These are phyloP conservation scores for Leucophenga maculata DNA, from an alignment of 2,888 invertebrate species.

Conservation along the genomic window DNA sequence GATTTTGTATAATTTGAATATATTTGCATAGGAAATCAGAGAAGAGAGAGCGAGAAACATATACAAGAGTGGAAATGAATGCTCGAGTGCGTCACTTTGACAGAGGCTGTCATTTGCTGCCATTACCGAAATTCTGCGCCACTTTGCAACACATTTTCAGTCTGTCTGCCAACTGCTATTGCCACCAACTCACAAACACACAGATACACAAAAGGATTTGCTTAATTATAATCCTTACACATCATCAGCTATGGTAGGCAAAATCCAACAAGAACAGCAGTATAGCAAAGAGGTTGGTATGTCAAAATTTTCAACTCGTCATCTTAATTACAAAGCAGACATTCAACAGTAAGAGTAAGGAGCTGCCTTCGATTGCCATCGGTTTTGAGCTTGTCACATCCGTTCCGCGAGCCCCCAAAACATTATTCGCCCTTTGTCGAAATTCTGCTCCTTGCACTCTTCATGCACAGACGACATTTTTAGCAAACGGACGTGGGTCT, in stretches of 20 bases:
- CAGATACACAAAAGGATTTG: constrained; percentile 7
- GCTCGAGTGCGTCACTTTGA: constrained; percentile 43
- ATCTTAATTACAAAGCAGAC: constrained; percentile 7
- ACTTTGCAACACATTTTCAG: neutral
- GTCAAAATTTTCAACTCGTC: constrained; percentile 18
- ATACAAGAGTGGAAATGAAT: neutral
- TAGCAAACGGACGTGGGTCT: constrained; percentile 47
- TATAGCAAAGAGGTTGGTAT: neutral
- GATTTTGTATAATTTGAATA: constrained; percentile 63
- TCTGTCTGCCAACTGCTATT: neutral
- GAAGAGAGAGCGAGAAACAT: too few species aligned
- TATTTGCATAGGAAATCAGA: constrained; percentile 28
- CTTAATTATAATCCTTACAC: constrained; percentile 23
- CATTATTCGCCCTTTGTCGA: constrained; percentile 53
- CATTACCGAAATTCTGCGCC: constrained; percentile 29
- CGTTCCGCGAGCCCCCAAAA: neutral
- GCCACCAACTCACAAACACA: too few species aligned
- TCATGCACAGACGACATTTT: neutral
- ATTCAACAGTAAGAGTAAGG: neutral
- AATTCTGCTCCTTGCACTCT: constrained; percentile 44
- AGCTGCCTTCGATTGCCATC: constrained; percentile 2
- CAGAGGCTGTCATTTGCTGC: constrained; percentile 49
- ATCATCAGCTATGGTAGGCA: constrained; percentile 4
- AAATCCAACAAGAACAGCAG: neutral
- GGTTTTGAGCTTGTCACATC: neutral